phyloP scores from a whole-genome alignment of 2,113 vertebrate species.

The Brienomyrus longianalis region DNA sequence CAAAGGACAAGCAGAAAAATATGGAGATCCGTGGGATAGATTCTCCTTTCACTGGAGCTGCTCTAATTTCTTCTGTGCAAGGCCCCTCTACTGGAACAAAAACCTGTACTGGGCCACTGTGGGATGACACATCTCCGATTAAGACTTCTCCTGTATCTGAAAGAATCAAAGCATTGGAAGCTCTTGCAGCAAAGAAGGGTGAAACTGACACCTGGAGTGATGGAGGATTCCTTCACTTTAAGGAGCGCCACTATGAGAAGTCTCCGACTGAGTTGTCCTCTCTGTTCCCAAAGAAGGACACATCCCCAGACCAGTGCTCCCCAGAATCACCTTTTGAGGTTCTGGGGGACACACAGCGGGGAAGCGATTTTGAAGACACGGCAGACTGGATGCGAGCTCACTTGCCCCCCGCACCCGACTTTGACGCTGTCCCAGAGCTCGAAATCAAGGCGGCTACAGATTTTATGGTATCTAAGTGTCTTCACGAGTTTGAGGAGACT shows the following conservation, averaged over 20 bases:
- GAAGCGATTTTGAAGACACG: constrained; percentile 68
- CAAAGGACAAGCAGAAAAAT: constrained; percentile 44
- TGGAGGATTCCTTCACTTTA: constrained; percentile 41
- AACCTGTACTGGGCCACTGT: constrained; percentile 36
- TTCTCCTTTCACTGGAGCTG: constrained; percentile 27
- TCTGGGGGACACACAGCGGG: constrained; percentile 59
- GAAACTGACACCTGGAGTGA: constrained; percentile 55
- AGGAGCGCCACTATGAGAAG: constrained; percentile 52
- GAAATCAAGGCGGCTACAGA: constrained; percentile 35
- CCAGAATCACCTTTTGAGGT: constrained; percentile 82
- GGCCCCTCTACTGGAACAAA: constrained; percentile 34
- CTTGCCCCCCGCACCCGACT: constrained; percentile 59
- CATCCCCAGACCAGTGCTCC: constrained; percentile 56
- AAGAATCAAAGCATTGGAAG: constrained; percentile 65
- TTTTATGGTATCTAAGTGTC: constrained; percentile 28
- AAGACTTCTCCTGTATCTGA: constrained; percentile 64
- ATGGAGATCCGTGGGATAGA: constrained; percentile 31
- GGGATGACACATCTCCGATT: constrained; percentile 41
- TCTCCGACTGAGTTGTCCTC: constrained; percentile 33
- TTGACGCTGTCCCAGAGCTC: constrained; percentile 39
- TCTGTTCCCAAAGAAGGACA: constrained; percentile 38
- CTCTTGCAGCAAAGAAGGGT: constrained; percentile 50
- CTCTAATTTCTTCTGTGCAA: constrained; percentile 12
- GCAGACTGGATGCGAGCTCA: constrained; percentile 61
- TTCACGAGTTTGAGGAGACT: constrained; percentile 33